Percentiles rank a stretch among this genome's conserved stretches.
Conservation (phyloP, 2,797 vertebrate genomes). For the Varecia variegata region DNA sequence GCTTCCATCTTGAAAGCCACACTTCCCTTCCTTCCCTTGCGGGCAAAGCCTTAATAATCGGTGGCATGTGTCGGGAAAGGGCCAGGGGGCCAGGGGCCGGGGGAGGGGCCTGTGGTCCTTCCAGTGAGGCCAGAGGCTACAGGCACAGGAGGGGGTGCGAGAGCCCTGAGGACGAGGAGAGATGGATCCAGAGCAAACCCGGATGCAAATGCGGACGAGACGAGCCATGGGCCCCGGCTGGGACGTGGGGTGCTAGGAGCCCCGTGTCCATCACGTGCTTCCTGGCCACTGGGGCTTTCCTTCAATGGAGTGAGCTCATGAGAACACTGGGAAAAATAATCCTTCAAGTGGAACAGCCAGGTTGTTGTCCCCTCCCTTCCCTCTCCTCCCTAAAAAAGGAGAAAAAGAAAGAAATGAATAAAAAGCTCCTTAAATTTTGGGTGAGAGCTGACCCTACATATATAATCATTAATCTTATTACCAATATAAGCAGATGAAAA, state of each 20-base stretch:
- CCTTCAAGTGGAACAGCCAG: constrained; percentile 25
- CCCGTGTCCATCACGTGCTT: not conserved
- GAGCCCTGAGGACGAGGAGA: not conserved
- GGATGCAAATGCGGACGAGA: too few relatives aligned
- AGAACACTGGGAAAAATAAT: constrained; percentile 43
- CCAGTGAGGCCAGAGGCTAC: fast-evolving
- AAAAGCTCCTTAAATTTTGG: not conserved
- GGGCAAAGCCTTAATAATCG: not conserved
- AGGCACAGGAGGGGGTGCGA: not conserved
- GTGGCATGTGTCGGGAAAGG: not conserved
- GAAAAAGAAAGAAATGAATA: not conserved
- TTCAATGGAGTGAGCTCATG: constrained; percentile 26
- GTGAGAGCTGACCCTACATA: not conserved
- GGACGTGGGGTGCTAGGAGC: not conserved
- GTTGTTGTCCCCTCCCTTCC: not conserved
- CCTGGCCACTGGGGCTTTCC: not conserved
- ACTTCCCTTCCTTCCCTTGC: not conserved
- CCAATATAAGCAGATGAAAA: constrained; percentile 46
- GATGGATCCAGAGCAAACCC: not conserved
- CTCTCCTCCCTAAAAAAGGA: not conserved
- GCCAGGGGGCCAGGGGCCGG: not conserved
- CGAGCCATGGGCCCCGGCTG: not conserved
- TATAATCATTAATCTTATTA: constrained; percentile 41
- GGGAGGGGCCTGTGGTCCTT: not conserved
- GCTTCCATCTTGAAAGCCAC: not conserved